These are phyloP conservation scores for Barbus barbus DNA, from an alignment of 2,113 vertebrate species.

Conservation along the genomic window DNA sequence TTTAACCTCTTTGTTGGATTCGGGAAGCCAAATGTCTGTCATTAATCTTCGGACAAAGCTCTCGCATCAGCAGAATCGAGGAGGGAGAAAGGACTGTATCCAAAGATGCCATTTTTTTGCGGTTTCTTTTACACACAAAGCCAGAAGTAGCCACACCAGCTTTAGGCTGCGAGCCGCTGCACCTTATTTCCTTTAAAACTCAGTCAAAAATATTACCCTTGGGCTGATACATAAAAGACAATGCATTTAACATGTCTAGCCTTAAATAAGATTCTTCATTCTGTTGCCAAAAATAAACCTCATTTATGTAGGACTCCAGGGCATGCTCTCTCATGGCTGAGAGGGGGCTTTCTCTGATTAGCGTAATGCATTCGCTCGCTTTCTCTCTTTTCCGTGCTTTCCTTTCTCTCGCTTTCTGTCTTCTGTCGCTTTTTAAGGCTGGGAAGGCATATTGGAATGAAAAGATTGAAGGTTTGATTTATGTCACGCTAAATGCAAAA, in stretches of 20 bases:
- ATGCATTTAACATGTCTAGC: constrained; percentile 75
- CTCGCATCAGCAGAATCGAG: constrained; percentile 69
- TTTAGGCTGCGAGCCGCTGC: constrained; percentile 29
- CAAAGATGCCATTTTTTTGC: constrained; percentile 50
- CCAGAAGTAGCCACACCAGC: not conserved
- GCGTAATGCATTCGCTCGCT: constrained; percentile 11
- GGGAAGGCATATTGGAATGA: constrained; percentile 57
- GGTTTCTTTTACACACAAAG: constrained; percentile 29
- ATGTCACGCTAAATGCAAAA: constrained; percentile 53
- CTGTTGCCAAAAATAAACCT: constrained; percentile 74
- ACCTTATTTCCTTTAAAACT: constrained; percentile 69
- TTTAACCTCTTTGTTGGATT: constrained; percentile 67
- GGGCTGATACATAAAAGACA: constrained; percentile 70
- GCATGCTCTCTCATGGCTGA: constrained; percentile 67
- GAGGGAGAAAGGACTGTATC: constrained; percentile 59
- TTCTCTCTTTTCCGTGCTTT: not conserved
- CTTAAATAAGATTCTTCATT: constrained; percentile 72
- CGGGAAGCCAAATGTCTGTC: constrained; percentile 65
- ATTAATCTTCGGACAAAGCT: constrained; percentile 71
- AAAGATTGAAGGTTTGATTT: constrained; percentile 63
- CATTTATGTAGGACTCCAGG: constrained; percentile 72
- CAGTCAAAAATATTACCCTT: constrained; percentile 63
- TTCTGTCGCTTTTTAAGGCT: no score
- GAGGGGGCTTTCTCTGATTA: constrained; percentile 68
- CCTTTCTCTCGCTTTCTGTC: not conserved